Evolutionary conservation across 64 coral and sea anemone species (phyloP).

Genomic region (Orbicella faveolata): DNA sequence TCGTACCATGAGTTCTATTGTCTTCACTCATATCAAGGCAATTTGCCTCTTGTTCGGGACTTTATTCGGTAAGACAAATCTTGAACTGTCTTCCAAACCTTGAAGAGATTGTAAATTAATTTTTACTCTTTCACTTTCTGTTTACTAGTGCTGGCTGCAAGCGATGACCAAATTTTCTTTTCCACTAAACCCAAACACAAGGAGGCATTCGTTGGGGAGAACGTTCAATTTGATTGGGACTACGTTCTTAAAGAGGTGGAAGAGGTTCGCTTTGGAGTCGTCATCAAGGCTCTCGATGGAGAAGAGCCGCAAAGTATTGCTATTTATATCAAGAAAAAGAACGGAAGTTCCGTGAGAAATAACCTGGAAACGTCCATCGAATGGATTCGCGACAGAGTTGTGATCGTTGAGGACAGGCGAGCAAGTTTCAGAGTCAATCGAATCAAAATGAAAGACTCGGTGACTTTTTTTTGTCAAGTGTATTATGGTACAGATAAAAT

Average conservation of each 20-base stretch:
- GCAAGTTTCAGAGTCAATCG: constrained; percentile 19
- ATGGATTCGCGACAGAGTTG: constrained; percentile 4
- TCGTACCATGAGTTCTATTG: constrained; percentile 5
- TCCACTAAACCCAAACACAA: constrained; percentile 15
- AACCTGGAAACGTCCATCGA: background rate
- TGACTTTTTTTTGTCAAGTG: constrained; percentile 2
- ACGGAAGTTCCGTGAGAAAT: constrained; percentile 1
- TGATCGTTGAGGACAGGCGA: background rate
- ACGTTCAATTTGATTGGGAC: constrained; percentile 38
- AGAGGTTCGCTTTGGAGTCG: constrained; percentile 8
- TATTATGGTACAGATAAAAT: background rate
- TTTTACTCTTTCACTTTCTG: background rate
- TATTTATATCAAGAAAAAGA: background rate
- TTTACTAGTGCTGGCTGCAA: background rate
- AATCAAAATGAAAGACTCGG: background rate
- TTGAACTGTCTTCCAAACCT: background rate
- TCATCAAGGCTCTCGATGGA: background rate
- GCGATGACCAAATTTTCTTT: background rate
- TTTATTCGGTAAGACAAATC: constrained; percentile 30
- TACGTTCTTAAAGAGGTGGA: background rate
- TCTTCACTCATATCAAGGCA: constrained; percentile 20
- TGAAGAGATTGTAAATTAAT: background rate
- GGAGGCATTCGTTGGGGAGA: constrained; percentile 20
- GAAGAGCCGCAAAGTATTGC: background rate
- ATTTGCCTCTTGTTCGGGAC: constrained; percentile 5